Evolutionary conservation across 2,797 vertebrate genomes (phyloP).

Genomic region (Mormyrus proboscirostris): DNA sequence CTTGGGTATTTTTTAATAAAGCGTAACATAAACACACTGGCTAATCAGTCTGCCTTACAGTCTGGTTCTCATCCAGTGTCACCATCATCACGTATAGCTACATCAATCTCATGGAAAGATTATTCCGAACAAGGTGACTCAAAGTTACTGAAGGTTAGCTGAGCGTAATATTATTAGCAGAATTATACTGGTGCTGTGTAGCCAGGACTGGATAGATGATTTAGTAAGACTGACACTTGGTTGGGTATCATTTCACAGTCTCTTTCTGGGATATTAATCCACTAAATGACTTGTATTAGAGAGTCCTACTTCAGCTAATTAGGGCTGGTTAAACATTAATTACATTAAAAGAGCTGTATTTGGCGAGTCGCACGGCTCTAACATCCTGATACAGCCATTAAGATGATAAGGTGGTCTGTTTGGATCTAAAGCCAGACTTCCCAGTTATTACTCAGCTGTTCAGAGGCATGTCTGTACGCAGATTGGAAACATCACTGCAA

Average conservation of each 20-base stretch:
- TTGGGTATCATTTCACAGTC: background rate
- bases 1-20: background rate
- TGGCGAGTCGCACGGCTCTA: background rate
- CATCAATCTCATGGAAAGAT: background rate
- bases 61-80: background rate
- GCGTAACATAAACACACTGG: background rate
- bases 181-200: background rate
- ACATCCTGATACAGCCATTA: background rate
- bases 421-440: background rate
- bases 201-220: background rate
- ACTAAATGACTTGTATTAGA: background rate
- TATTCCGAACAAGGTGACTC: background rate
- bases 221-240: conserved; percentile 9
- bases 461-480: background rate
- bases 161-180: background rate
- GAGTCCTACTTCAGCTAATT: conserved; percentile 9
- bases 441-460: background rate
- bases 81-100: background rate
- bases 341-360: background rate
- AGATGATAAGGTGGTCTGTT: conserved; percentile 14
- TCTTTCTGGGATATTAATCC: conserved; percentile 11
- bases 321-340: conserved; percentile 4
- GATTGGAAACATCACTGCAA: background rate
- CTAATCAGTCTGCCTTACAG: background rate
- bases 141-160: background rate